Conservation (phyloP, 2,797 vertebrate species). For the Xerus rutilus region DNA sequence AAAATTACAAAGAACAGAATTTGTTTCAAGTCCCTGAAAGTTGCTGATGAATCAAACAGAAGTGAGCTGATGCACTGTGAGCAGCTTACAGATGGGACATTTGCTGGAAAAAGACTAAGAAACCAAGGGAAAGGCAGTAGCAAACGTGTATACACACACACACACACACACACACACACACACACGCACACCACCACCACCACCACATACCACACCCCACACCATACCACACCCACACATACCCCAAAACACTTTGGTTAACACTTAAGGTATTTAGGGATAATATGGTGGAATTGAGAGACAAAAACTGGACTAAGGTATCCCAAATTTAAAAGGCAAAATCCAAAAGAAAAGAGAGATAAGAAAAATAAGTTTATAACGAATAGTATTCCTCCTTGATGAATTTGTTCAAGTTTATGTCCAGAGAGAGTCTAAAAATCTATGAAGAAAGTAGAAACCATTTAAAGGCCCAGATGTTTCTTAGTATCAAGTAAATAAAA, state of each 20-base stretch:
- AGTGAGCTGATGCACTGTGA: not conserved
- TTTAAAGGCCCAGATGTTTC: not conserved
- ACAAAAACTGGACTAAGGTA: not conserved
- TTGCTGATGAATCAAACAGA: not conserved
- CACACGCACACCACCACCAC: not conserved
- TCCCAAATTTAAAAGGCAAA: not conserved
- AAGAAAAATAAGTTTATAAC: not conserved
- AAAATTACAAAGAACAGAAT: not conserved
- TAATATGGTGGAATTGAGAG: not conserved
- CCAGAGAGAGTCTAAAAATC: not conserved
- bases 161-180: accelerated
- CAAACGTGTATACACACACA: not conserved
- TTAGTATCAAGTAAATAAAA: not conserved
- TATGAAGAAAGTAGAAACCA: not conserved
- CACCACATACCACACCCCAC: not conserved
- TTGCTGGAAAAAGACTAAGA: not conserved
- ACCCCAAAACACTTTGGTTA: not conserved
- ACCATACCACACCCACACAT: accelerated
- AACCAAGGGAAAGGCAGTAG: not conserved
- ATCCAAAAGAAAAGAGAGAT: not conserved
- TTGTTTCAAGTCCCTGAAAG: not conserved
- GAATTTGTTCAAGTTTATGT: not conserved
- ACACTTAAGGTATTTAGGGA: not conserved
- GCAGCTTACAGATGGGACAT: not conserved
- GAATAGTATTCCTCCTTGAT: not conserved